Percentiles rank a stretch among this genome's conserved stretches.
Evolutionary conservation across 2,888 invertebrate species (phyloP).

Genomic region (Chalcosyrphus nemorum): DNA sequence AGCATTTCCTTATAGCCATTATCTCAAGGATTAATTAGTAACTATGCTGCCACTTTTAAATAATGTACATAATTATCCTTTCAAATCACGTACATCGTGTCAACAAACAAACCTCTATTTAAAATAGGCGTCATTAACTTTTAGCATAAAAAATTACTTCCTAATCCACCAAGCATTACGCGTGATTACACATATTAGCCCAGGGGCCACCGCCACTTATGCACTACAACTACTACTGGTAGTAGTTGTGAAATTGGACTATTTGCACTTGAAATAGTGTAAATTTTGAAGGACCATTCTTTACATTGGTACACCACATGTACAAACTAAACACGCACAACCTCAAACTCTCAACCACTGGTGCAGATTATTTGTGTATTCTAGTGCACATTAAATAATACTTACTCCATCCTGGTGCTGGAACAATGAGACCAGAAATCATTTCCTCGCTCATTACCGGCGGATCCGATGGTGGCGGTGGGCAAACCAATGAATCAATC

Average conservation of each 20-base stretch:
- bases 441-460: slow-evolving; percentile 97
- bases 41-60: neutral
- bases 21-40: neutral
- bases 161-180: slow-evolving; percentile 25
- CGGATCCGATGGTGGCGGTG: slow-evolving; percentile 97
- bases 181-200: slow-evolving; percentile 45
- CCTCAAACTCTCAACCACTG: slow-evolving; percentile 4
- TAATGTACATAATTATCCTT: too few species aligned
- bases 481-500: slow-evolving; percentile 97
- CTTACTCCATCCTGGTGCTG: slow-evolving; percentile 97
- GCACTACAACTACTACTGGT: neutral
- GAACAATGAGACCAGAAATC: slow-evolving; percentile 98
- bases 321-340: slow-evolving; percentile 16
- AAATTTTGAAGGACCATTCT: slow-evolving; percentile 57
- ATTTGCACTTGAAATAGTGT: slow-evolving; percentile 61
- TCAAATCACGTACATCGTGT: neutral
- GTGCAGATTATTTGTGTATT: slow-evolving; percentile 50
- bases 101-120: neutral
- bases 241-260: slow-evolving; percentile 25
- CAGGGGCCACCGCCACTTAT: slow-evolving; percentile 19
- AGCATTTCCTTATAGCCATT: neutral
- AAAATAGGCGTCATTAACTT: slow-evolving; percentile 40
- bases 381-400: slow-evolving; percentile 76
- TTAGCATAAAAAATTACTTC: slow-evolving; percentile 29
- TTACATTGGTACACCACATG: slow-evolving; percentile 56